A percentile compares a stretch with the other conserved stretches of the same genome.
These are phyloP conservation scores for Brachionus sp. DNA, from an alignment of 1,140 invertebrate species.

Conservation along the genomic window DNA sequence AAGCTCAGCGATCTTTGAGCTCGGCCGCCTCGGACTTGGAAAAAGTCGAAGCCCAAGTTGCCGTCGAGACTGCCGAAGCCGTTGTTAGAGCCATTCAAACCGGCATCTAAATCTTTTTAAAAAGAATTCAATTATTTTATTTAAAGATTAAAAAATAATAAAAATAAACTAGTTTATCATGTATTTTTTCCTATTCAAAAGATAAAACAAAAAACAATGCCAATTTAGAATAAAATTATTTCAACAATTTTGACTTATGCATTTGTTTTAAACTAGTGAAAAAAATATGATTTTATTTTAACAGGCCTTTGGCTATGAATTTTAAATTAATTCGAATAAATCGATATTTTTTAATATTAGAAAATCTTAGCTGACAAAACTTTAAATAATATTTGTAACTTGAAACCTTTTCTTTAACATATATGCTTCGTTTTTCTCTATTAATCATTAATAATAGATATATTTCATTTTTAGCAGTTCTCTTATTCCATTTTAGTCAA, in stretches of 20 bases:
- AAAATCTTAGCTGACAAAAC: background rate
- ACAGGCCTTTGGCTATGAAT: background rate
- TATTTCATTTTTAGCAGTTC: background rate
- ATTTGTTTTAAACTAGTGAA: background rate
- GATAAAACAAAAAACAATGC: background rate
- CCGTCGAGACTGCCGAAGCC: conserved; percentile 89
- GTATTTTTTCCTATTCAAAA: background rate
- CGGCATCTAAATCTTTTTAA: conserved; percentile 9
- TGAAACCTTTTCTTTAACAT: background rate
- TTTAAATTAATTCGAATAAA: background rate
- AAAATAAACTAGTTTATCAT: background rate
- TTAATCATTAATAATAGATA: background rate
- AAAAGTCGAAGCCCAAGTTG: conserved; percentile 86
- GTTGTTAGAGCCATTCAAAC: conserved; percentile 45
- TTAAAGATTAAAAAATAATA: background rate
- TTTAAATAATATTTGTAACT: background rate
- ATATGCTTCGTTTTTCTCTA: background rate
- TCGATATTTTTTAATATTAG: background rate
- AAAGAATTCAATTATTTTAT: background rate
- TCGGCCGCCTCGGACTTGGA: conserved; percentile 77
- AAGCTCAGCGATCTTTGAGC: conserved; percentile 76
- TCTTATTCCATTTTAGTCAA: background rate
- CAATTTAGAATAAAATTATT: background rate
- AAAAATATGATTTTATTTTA: background rate
- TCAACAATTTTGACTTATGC: background rate